These are phyloP conservation scores for Eclectus roratus DNA, from an alignment of 2,113 vertebrate genomes.

Conservation along the genomic window DNA sequence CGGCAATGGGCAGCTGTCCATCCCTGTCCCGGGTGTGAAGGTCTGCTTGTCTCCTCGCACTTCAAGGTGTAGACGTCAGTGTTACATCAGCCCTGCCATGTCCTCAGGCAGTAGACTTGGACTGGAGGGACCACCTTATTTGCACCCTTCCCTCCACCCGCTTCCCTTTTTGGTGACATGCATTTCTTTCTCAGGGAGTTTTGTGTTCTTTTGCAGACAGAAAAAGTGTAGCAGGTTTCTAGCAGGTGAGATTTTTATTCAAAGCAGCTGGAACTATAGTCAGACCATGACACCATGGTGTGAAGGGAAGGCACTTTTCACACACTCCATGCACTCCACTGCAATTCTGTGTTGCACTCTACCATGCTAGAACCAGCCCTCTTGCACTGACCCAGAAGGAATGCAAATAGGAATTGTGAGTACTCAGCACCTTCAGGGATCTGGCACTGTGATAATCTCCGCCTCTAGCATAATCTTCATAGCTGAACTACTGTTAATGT, in stretches of 20 bases:
- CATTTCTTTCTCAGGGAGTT: neutral
- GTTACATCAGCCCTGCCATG: neutral
- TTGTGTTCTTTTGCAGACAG: neutral
- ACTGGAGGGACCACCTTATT: neutral
- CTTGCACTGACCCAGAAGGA: neutral
- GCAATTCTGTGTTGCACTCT: neutral
- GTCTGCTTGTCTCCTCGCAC: neutral
- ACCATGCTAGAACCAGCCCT: neutral
- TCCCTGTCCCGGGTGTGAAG: neutral
- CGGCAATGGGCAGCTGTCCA: neutral
- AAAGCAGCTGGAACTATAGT: neutral
- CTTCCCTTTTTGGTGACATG: neutral
- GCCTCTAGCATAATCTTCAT: constrained; percentile 1
- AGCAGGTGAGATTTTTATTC: neutral
- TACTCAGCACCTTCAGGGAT: neutral
- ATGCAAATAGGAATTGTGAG: neutral
- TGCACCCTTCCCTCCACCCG: rapidly evolving
- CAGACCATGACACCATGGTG: neutral
- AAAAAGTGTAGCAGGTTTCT: neutral
- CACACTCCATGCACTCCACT: neutral
- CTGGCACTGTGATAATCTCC: neutral
- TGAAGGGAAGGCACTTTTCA: neutral
- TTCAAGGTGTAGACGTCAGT: neutral
- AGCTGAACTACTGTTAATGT: neutral
- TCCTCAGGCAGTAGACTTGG: neutral